Conservation (phyloP, 2,888 invertebrate species). For the Tipula confusa region DNA sequence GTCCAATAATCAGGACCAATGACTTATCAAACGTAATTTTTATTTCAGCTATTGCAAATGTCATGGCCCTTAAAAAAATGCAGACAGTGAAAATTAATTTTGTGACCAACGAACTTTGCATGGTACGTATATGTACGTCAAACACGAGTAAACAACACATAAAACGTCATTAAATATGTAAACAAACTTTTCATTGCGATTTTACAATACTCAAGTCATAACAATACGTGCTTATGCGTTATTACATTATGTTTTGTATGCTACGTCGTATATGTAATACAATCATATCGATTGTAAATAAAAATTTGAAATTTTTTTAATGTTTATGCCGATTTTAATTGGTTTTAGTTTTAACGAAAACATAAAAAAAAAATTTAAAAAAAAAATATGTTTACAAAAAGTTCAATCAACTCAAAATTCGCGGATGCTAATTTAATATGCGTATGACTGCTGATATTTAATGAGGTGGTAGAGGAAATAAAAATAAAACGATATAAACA, state of each 20-base stretch:
- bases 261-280: not conserved
- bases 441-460: not conserved
- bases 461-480: too few species aligned
- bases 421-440: not conserved
- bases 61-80: not conserved
- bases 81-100: not conserved
- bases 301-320: not conserved
- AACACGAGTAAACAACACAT: not conserved
- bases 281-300: not conserved
- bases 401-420: not conserved
- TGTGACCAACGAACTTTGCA: not conserved
- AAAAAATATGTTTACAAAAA: not conserved
- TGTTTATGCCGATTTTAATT: not conserved
- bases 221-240: conserved; percentile 3
- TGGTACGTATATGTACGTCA: not conserved
- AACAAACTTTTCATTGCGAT: not conserved
- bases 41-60: too few species aligned
- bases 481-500: too few species aligned
- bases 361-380: too few species aligned
- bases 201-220: conserved; percentile 3
- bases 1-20: too few species aligned
- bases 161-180: not conserved
- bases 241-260: not conserved
- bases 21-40: too few species aligned
- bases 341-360: too few species aligned